Evolutionary conservation across 2,797 vertebrate genomes (phyloP).

Genomic region (Chelon auratus): DNA sequence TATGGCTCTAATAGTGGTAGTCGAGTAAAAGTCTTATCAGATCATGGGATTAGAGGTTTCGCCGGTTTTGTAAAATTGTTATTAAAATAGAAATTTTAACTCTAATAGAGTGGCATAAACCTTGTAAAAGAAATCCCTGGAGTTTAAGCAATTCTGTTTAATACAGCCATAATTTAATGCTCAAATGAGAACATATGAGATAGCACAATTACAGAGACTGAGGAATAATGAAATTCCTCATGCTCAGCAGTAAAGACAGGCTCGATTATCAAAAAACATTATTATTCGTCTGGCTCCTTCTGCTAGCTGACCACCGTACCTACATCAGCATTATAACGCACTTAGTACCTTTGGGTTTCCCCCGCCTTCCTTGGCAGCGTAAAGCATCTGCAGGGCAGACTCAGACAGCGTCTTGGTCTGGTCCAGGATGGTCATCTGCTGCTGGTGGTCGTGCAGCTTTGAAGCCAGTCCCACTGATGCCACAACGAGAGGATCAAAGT

Average conservation of each 20-base stretch:
- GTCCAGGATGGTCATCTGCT: slow-evolving; percentile 97
- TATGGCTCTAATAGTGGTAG: neutral
- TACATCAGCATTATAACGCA: neutral
- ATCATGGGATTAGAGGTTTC: slow-evolving; percentile 9
- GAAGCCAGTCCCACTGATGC: slow-evolving; percentile 95
- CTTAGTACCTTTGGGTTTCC: slow-evolving; percentile 94
- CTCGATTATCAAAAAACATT: slow-evolving; percentile 4
- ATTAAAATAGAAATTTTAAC: slow-evolving; percentile 23
- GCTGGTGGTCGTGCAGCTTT: slow-evolving; percentile 94
- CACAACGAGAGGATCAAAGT: slow-evolving; percentile 94
- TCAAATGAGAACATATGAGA: slow-evolving; percentile 7
- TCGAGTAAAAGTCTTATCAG: slow-evolving; percentile 1
- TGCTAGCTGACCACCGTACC: neutral
- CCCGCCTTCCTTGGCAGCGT: slow-evolving; percentile 97
- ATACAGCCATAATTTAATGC: slow-evolving; percentile 9
- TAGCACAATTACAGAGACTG: slow-evolving; percentile 6
- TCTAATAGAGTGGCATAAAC: slow-evolving; percentile 27
- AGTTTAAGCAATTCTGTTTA: slow-evolving; percentile 14
- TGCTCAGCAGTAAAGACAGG: slow-evolving; percentile 11
- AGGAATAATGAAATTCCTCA: slow-evolving; percentile 6
- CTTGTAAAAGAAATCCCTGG: neutral
- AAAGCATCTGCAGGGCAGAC: slow-evolving; percentile 97
- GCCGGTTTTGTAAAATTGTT: slow-evolving; percentile 7
- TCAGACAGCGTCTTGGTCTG: slow-evolving; percentile 98
- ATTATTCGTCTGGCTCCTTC: neutral